Percentiles rank a stretch among this genome's conserved stretches.
Conservation (phyloP, 2,888 invertebrate species). For the Synergus gifuensis region DNA sequence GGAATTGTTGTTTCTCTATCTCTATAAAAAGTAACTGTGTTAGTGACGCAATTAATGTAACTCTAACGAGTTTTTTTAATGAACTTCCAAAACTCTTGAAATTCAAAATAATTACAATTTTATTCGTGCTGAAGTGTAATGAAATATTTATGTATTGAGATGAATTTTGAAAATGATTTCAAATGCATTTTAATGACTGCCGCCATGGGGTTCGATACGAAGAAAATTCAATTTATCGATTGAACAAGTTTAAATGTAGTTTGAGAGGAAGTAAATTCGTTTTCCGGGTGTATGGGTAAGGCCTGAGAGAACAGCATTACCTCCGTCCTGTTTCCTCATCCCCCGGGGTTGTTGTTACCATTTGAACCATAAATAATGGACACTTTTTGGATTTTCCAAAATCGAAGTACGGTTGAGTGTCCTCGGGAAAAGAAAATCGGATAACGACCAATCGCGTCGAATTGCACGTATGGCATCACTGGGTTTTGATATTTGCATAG, state of each 20-base stretch:
- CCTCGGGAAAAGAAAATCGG: slow-evolving; percentile 30
- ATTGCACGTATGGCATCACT: slow-evolving; percentile 1
- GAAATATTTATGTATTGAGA: too few relatives aligned
- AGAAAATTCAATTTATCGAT: neutral
- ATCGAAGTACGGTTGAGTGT: neutral
- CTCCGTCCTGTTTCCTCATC: slow-evolving; percentile 12
- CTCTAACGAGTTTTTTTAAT: too few relatives aligned
- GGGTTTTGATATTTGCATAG: neutral
- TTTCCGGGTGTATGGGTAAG: neutral
- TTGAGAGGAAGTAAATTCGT: slow-evolving; percentile 24
- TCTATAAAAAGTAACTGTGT: too few relatives aligned
- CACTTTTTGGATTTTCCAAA: slow-evolving; percentile 1
- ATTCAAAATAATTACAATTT: too few relatives aligned
- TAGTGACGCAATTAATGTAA: too few relatives aligned
- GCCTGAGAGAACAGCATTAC: slow-evolving; percentile 14
- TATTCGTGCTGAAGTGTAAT: too few relatives aligned
- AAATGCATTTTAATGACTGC: neutral
- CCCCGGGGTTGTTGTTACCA: neutral
- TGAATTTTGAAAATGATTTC: neutral
- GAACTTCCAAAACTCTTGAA: too few relatives aligned
- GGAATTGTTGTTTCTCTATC: too few relatives aligned
- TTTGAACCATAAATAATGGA: slow-evolving; percentile 24
- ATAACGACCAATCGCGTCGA: slow-evolving; percentile 14
- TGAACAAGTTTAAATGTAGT: neutral
- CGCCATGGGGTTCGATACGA: neutral